A percentile compares a stretch with the other conserved stretches of the same genome.
Conservation (phyloP, 2,888 invertebrate genomes). For the Acleris laterana region DNA sequence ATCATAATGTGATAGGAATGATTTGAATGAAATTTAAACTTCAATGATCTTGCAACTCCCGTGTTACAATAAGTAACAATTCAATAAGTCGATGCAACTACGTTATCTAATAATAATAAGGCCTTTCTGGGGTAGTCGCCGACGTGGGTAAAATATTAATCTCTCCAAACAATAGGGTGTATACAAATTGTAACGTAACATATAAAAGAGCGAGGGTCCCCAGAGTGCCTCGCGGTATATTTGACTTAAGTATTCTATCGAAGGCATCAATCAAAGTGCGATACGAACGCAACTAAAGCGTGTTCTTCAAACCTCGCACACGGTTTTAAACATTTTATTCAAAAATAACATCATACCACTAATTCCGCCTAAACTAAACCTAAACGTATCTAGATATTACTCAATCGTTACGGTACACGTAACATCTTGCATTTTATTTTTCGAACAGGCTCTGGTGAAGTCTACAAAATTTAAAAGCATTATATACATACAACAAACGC, state of each 20-base stretch:
- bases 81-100: slow-evolving; percentile 46
- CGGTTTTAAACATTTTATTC: slow-evolving; percentile 66
- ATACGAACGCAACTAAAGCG: slow-evolving; percentile 64
- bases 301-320: slow-evolving; percentile 58
- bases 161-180: slow-evolving; percentile 37
- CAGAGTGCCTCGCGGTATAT: slow-evolving; percentile 49
- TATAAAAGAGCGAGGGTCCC: slow-evolving; percentile 44
- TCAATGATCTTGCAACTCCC: slow-evolving; percentile 52
- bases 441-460: slow-evolving; percentile 54
- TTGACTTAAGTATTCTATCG: slow-evolving; percentile 62
- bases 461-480: slow-evolving; percentile 59
- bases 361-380: slow-evolving; percentile 75
- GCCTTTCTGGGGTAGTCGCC: slow-evolving; percentile 34
- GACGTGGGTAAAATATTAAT: slow-evolving; percentile 40
- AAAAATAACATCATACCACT: slow-evolving; percentile 70
- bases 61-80: slow-evolving; percentile 47
- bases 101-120: slow-evolving; percentile 34
- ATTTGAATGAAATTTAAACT: slow-evolving; percentile 71
- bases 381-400: slow-evolving; percentile 66
- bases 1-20: slow-evolving; percentile 72
- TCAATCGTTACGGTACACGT: slow-evolving; percentile 38
- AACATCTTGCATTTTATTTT: slow-evolving; percentile 44
- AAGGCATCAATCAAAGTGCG: slow-evolving; percentile 75
- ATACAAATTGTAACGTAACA: slow-evolving; percentile 40
- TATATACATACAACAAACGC: slow-evolving; percentile 79